Base-by-base conservation (phyloP, 2,113 vertebrate species). In the Cavia aperea region DNA sequence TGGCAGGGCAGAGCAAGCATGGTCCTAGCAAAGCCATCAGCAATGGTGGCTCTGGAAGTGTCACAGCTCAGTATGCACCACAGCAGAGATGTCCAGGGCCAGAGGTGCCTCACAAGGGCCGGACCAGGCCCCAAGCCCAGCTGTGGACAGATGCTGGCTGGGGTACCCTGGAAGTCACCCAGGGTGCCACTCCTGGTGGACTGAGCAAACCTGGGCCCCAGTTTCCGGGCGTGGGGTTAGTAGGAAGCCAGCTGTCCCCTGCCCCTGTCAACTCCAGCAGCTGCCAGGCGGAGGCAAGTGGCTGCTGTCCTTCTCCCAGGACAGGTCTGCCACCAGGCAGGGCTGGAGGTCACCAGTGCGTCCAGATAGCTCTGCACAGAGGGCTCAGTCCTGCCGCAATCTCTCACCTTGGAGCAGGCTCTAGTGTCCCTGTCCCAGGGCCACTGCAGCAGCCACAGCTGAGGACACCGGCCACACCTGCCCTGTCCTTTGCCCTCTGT, bases 291-390 rank as follows among this genome's bases (percentile, higher is more conserved):
- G 8, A 33, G 21, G 51, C 39, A n/a, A 9, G 58, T 5, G 14
- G 31, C 46, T 1, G 31, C 78, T 14, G 26, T n/a, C 65, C 33
- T 51, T 23, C 77, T 70, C 63, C 39, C 29, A 66, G 66, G 78
- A 11, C 62, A 39, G 62, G 73, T 21, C 2, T 0, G 7, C 23
- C 89, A 1, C 62, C 26, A 21, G n/a, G 86, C 77, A 2, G 24
- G 84, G 51, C 63, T 1, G 0, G 46, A 39, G 66, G 7, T 2
- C 5, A 9, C 0, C 2, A 1, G 12, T 81, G 83, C 73, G 49
- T 78, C 36, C 49, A 11, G 56, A 15, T 0, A 16, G 54, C 39
- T 54, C 91, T 19, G 12, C 24, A 54, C 36, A 4, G 7, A 24
- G 13, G 43, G 26, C 43, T 16, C 26, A 1, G 23, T 49, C 43